Percentiles rank a stretch among this genome's conserved stretches.
These are phyloP conservation scores for Ophion ellenae DNA, from an alignment of 2,888 invertebrate species.

Conservation along the genomic window DNA sequence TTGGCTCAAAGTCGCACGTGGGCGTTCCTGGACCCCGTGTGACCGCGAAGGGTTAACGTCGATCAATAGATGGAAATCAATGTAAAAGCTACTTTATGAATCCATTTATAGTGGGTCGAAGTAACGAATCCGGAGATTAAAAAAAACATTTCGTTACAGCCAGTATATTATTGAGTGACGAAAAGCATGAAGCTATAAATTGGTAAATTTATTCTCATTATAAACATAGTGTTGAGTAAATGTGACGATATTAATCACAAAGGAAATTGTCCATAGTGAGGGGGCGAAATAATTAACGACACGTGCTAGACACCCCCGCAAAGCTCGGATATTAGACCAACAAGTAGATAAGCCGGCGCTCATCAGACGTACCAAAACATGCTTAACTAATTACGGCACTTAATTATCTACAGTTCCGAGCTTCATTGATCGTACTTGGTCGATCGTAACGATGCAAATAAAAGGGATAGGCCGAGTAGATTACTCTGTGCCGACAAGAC, in stretches of 20 bases:
- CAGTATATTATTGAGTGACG: too few species aligned
- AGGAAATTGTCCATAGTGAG: conserved; percentile 17
- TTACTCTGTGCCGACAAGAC: conserved; percentile 12
- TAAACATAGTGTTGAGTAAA: too few species aligned
- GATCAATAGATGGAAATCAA: too few species aligned
- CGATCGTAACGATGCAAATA: conserved; percentile 40
- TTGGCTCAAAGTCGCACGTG: too few species aligned
- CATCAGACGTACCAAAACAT: conserved; percentile 40
- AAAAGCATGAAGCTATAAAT: too few species aligned
- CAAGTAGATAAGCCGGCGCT: conserved; percentile 30
- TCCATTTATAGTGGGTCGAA: too few species aligned
- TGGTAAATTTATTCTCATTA: too few species aligned
- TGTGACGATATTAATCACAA: conserved; percentile 19
- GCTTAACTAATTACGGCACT: conserved; percentile 14
- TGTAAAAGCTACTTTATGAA: too few species aligned
- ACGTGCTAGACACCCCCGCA: conserved; percentile 17
- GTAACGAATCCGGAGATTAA: too few species aligned
- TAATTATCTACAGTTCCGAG: conserved; percentile 26
- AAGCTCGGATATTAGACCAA: conserved; percentile 8
- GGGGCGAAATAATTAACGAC: conserved; percentile 44
- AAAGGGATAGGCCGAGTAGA: conserved; percentile 9
- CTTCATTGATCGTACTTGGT: not conserved
- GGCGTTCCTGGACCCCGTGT: too few species aligned
- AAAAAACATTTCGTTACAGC: too few species aligned
- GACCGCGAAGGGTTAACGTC: too few species aligned